Evolutionary conservation across 2,113 vertebrate genomes (phyloP).

Genomic region (Eclectus roratus): DNA sequence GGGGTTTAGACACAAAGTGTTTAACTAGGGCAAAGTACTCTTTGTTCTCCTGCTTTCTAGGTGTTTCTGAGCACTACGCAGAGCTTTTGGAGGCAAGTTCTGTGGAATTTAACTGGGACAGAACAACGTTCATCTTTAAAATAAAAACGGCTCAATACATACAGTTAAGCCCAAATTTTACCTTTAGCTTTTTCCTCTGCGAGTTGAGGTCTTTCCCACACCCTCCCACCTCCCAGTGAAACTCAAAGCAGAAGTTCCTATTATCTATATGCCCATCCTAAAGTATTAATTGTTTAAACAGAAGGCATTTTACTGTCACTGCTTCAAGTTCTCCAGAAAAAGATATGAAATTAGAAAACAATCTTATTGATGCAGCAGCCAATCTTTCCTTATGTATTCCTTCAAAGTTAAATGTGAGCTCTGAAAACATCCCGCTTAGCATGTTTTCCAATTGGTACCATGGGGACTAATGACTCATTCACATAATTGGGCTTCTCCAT

Average conservation of each 20-base stretch:
- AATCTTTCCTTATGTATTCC: not conserved
- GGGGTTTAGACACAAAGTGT: not conserved
- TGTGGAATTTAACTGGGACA: not conserved
- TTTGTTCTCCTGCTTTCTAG: not conserved
- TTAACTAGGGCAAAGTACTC: not conserved
- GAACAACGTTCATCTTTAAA: not conserved
- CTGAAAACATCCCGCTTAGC: not conserved
- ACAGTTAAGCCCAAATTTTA: not conserved
- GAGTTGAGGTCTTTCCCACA: not conserved
- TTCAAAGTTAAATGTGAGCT: slow-evolving; percentile 3
- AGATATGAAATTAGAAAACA: not conserved
- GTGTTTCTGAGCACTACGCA: not conserved
- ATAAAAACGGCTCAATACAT: not conserved
- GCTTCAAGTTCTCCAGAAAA: not conserved
- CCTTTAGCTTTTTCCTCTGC: not conserved
- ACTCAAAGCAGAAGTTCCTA: not conserved
- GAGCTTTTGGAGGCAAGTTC: not conserved
- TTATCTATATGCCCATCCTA: not conserved
- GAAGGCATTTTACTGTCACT: not conserved
- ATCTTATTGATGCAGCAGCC: not conserved
- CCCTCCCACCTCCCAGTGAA: not conserved
- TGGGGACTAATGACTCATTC: slow-evolving; percentile 17
- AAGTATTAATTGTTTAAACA: not conserved
- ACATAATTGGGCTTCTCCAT: not conserved
- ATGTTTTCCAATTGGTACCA: not conserved